These are phyloP conservation scores for Mus caroli DNA, from an alignment of 2,797 vertebrate genomes.

Conservation along the genomic window DNA sequence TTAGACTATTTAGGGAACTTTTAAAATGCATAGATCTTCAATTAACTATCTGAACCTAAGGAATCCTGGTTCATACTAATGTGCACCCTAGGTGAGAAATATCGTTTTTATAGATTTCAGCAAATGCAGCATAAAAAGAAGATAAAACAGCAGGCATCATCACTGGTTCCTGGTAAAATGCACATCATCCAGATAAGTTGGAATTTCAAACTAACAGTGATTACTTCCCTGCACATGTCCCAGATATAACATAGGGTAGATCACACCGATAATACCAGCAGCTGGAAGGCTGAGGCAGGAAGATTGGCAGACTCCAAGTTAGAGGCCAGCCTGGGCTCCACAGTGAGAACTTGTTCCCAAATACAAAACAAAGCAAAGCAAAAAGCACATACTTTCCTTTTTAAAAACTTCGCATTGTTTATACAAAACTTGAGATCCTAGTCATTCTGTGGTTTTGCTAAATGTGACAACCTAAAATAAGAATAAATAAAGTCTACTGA, in stretches of 20 bases:
- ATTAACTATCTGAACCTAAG: slow-evolving; percentile 17
- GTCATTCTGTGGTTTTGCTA: slow-evolving; percentile 50
- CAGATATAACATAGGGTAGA: not conserved
- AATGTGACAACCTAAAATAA: slow-evolving; percentile 56
- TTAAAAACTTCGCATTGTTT: not conserved
- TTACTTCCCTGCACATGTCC: not conserved
- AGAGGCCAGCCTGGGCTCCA: not conserved
- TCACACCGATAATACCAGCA: not conserved
- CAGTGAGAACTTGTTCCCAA: not conserved
- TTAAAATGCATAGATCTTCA: not conserved
- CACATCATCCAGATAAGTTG: not conserved
- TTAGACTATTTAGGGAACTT: slow-evolving; percentile 59
- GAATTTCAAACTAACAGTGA: slow-evolving; percentile 56
- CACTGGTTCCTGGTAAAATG: slow-evolving; percentile 36
- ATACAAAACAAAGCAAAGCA: slow-evolving; percentile 1
- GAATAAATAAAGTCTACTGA: not conserved
- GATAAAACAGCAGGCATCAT: slow-evolving; percentile 20
- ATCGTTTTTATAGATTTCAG: not conserved
- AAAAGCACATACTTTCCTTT: not conserved
- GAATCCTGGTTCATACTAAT: slow-evolving; percentile 36
- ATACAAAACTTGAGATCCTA: slow-evolving; percentile 45
- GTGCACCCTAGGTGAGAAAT: not conserved
- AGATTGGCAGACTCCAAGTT: no score
- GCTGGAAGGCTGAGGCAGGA: not conserved
- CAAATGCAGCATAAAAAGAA: slow-evolving; percentile 62